A percentile compares a stretch with the other conserved stretches of the same genome.
phyloP scores from a whole-genome alignment of 2,888 invertebrate species.

The Pandemis cinnamomeana region DNA sequence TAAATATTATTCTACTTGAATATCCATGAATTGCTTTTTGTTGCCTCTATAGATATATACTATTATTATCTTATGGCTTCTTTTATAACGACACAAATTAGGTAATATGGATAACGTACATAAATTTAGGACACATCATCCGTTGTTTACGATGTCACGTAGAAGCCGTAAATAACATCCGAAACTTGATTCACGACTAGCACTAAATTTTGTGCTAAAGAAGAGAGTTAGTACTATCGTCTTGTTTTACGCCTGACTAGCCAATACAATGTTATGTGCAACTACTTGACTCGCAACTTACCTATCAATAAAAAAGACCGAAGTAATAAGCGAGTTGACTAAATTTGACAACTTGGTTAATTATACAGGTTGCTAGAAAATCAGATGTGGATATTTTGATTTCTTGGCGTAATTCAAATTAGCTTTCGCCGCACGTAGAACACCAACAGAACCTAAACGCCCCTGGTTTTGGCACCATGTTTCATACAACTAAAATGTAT shows the following conservation, averaged over 20 bases:
- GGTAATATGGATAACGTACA: conserved; percentile 15
- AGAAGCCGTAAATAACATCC: conserved; percentile 22
- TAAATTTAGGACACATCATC: conserved; percentile 30
- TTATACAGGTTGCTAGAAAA: no score
- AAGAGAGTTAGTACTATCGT: conserved; percentile 7
- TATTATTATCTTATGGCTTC: not conserved
- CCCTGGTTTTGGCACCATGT: no score
- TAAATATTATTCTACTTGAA: no score
- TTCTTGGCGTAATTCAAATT: no score
- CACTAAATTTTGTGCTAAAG: conserved; percentile 22
- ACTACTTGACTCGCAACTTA: not conserved
- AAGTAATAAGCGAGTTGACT: not conserved
- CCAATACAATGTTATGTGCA: not conserved
- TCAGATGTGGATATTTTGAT: no score
- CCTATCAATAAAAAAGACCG: not conserved
- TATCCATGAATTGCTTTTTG: no score
- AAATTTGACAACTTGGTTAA: no score
- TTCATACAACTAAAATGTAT: no score
- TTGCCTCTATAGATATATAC: no score
- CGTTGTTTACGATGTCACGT: conserved; percentile 29
- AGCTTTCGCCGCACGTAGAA: no score
- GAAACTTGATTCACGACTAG: conserved; percentile 26
- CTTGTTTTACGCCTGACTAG: conserved; percentile 3
- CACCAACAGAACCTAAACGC: no score
- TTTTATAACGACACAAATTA: not conserved